Base-by-base conservation (phyloP, 1,140 invertebrate species). In the Drosophila kikkawai region DNA sequence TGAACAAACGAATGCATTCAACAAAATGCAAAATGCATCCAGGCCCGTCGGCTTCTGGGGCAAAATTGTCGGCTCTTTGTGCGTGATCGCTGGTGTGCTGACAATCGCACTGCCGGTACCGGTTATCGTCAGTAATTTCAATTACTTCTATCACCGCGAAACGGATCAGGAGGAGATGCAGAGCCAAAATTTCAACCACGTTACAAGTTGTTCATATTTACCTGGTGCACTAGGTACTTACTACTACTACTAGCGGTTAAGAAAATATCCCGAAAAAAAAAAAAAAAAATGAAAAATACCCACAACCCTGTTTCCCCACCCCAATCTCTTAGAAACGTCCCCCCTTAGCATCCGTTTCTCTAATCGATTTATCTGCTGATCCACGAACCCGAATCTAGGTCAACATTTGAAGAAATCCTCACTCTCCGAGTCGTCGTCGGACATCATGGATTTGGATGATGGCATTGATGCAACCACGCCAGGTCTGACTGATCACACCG, bases 141-240 rank as follows among this genome's bases (percentile, higher is more conserved):
- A 99, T 94, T 99, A 99, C 95, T 99, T 99, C 95, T 99, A 99
- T 95, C 98, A 99, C 94, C 96, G 98, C 93, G 99, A 99, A 95
- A 99, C 98, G 85, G 98, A 99, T 94, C 98, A 98, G 94, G 98
- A 98, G 93, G 98, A 98, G 94, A 98, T 98, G 97, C 97, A 98
- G 94, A 98, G 97, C 86, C 97, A 98, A 94, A 98, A 98, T 94
- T 98, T 98, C 95, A 98, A 98, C 94, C 98, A 98, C 93, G 98
- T 98, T 93, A 98, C 97, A 92, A 98, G 97, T 94, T 99, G 98
- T 94, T 98, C 98, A 82, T 99, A 98, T 94, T 95, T 98, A 93
- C 97, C 98, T 92, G 97, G 97, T 91, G 96, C 96, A 92, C 94
- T 97, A 94, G 97, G 97, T 95, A 94, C 94, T 93, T 94, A 79